Evolutionary conservation across 2,113 vertebrate genomes (phyloP).

Genomic region (Grammomys dolichurus): DNA sequence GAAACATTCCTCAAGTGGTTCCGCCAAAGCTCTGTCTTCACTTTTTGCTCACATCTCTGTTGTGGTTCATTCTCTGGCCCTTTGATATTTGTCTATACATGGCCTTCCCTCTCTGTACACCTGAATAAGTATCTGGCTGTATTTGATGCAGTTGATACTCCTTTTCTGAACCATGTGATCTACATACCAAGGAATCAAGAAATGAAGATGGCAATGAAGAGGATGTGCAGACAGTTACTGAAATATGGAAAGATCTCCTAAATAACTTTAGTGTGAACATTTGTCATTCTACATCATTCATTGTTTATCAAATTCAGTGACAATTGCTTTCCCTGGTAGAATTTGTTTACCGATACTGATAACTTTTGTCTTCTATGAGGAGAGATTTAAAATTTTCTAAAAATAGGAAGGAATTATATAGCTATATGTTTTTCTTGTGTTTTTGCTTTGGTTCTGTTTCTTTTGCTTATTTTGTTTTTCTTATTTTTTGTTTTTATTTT

Average conservation of each 20-base stretch:
- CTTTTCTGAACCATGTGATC: slow-evolving; percentile 74
- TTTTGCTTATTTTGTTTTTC: no score
- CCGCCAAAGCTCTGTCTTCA: slow-evolving; percentile 14
- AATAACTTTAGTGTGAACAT: background rate
- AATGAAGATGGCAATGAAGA: slow-evolving; percentile 68
- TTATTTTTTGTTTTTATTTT: no score
- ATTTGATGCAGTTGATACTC: slow-evolving; percentile 65
- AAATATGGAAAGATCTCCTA: slow-evolving; percentile 55
- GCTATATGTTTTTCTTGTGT: no score
- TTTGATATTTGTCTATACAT: slow-evolving; percentile 53
- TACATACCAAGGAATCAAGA: slow-evolving; percentile 77
- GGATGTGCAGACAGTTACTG: slow-evolving; percentile 40
- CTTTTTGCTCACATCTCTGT: slow-evolving; percentile 62
- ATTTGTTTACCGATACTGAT: background rate
- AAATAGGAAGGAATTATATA: background rate
- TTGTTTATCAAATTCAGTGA: background rate
- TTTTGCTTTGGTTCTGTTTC: no score
- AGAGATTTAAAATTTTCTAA: background rate
- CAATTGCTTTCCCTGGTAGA: background rate
- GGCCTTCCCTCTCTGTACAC: slow-evolving; percentile 10
- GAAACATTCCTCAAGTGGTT: slow-evolving; percentile 7
- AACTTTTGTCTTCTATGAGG: background rate
- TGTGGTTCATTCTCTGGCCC: slow-evolving; percentile 71
- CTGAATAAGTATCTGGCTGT: slow-evolving; percentile 67
- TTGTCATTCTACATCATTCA: background rate